phyloP scores from a whole-genome alignment of 1,140 invertebrate species.

The Anoplolepis gracilipes region DNA sequence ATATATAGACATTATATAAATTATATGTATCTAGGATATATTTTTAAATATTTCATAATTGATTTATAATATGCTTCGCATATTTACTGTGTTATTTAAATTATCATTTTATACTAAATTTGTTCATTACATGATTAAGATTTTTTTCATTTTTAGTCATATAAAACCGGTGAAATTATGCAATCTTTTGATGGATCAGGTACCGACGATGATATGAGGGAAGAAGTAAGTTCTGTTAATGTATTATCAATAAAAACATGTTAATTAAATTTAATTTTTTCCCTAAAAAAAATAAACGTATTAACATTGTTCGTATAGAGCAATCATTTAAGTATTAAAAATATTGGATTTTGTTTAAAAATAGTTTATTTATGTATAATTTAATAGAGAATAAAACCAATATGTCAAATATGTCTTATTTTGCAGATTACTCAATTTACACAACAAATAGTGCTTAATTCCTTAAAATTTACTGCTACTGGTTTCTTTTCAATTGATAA shows the following conservation, averaged over 20 bases:
- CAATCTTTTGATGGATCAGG: slow-evolving; percentile 8
- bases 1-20: no score
- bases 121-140: background rate
- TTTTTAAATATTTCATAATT: no score
- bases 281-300: background rate
- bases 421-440: slow-evolving; percentile 43
- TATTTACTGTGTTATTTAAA: background rate
- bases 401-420: background rate
- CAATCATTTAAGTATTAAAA: background rate
- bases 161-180: slow-evolving; percentile 42
- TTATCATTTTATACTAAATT: background rate
- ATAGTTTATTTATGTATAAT: background rate
- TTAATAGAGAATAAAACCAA: background rate
- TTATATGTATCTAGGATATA: no score
- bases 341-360: background rate
- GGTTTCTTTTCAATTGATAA: slow-evolving; percentile 39
- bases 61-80: background rate
- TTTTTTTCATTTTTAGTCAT: slow-evolving; percentile 34
- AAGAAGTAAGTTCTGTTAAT: slow-evolving; percentile 2
- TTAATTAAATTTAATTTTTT: background rate
- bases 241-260: background rate
- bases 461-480: slow-evolving; percentile 17
- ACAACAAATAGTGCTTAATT: slow-evolving; percentile 28
- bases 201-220: slow-evolving; percentile 16
- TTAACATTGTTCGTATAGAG: background rate